Evolutionary conservation across 2,113 vertebrate species (phyloP).

Genomic region (Prionailurus viverrinus): DNA sequence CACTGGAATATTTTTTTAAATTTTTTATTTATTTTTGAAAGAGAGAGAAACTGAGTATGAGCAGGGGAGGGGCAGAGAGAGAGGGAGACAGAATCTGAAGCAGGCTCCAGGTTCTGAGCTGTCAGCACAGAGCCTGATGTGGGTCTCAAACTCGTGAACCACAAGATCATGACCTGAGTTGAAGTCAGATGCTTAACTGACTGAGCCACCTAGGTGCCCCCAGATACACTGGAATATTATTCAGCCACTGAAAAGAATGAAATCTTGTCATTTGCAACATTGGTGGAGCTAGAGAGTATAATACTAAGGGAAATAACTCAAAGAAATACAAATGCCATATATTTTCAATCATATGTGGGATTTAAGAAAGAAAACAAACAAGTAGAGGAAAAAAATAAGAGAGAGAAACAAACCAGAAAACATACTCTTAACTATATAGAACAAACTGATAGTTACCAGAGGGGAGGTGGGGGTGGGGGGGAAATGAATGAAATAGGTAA

Average conservation of each 20-base stretch:
- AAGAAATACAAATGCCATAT: background rate
- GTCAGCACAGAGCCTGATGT: too few relatives aligned
- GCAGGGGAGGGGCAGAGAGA: too few relatives aligned
- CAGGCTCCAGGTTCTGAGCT: too few relatives aligned
- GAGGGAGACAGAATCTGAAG: too few relatives aligned
- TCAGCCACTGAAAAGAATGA: background rate
- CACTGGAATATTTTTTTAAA: background rate
- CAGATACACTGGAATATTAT: background rate
- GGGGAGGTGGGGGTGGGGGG: background rate
- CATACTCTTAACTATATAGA: background rate
- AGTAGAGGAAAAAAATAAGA: background rate
- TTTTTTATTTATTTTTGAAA: too few relatives aligned
- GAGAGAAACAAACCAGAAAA: background rate
- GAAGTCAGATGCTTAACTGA: too few relatives aligned
- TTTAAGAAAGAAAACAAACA: background rate
- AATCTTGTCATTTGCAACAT: background rate
- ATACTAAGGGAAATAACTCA: background rate
- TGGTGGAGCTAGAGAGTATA: background rate
- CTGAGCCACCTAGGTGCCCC: too few relatives aligned
- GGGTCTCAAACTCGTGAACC: too few relatives aligned
- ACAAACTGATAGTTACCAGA: background rate
- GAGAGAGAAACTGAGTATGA: too few relatives aligned
- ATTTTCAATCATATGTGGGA: background rate
- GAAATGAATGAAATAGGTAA: background rate
- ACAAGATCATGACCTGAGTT: too few relatives aligned